Conservation (phyloP, 2,888 invertebrate genomes). For the Silvanus unidentatus region DNA sequence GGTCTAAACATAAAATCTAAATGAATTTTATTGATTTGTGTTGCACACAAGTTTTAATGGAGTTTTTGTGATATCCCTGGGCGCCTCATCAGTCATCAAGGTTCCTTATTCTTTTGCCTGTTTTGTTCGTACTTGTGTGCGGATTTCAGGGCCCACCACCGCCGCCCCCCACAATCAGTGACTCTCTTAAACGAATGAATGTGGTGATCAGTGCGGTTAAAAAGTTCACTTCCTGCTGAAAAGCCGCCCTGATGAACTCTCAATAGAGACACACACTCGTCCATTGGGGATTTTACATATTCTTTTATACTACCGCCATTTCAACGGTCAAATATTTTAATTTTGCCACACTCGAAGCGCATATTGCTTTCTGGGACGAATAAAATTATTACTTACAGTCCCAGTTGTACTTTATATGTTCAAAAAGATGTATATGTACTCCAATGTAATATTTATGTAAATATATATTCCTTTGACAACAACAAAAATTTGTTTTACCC, state of each 20-base stretch:
- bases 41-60: slow-evolving; percentile 31
- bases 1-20: not conserved
- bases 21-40: slow-evolving; percentile 6
- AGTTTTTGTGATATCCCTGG: slow-evolving; percentile 37
- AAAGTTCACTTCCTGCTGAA: slow-evolving; percentile 34
- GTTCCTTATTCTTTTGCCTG: slow-evolving; percentile 29
- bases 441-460: too few species aligned
- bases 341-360: too few species aligned
- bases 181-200: slow-evolving; percentile 30
- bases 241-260: slow-evolving; percentile 37
- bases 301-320: too few species aligned
- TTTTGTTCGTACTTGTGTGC: slow-evolving; percentile 4
- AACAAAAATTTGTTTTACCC: too few species aligned
- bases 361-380: too few species aligned
- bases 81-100: slow-evolving; percentile 36
- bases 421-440: too few species aligned
- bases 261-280: slow-evolving; percentile 21
- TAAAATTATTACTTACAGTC: too few species aligned
- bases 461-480: too few species aligned
- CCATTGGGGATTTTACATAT: too few species aligned
- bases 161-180: slow-evolving; percentile 33
- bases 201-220: slow-evolving; percentile 37
- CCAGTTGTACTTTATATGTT: too few species aligned
- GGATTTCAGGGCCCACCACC: too few species aligned
- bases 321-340: too few species aligned